phyloP scores from a whole-genome alignment of 2,113 vertebrate species.

The Loxodonta africana region DNA sequence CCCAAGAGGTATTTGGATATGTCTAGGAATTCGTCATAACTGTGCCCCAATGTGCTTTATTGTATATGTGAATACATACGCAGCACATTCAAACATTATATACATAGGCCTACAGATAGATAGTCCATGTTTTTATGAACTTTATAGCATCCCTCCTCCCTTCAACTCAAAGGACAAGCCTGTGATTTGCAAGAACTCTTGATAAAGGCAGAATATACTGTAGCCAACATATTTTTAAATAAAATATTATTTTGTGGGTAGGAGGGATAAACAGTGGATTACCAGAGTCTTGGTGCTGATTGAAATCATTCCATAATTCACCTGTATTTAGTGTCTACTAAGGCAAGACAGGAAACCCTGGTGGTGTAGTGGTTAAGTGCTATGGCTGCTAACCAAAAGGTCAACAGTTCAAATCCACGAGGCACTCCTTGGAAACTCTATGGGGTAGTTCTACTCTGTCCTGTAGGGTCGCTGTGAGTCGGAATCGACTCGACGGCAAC shows the following conservation, averaged over 20 bases:
- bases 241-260: neutral
- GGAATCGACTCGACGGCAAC: too few relatives aligned
- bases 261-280: neutral
- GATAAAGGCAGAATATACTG: neutral
- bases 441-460: too few relatives aligned
- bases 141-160: neutral
- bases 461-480: too few relatives aligned
- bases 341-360: neutral
- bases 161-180: neutral
- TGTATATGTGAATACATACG: neutral
- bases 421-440: too few relatives aligned
- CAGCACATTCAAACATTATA: neutral
- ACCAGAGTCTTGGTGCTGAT: neutral
- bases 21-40: too few relatives aligned
- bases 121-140: neutral
- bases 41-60: too few relatives aligned
- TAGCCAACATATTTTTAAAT: neutral
- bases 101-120: neutral
- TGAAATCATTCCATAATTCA: accelerated
- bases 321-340: neutral
- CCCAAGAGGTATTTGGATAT: too few relatives aligned
- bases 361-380: too few relatives aligned
- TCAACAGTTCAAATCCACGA: too few relatives aligned
- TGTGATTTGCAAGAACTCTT: neutral
- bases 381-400: too few relatives aligned